These are phyloP conservation scores for Mus caroli DNA, from an alignment of 2,797 vertebrate species.

Conservation along the genomic window DNA sequence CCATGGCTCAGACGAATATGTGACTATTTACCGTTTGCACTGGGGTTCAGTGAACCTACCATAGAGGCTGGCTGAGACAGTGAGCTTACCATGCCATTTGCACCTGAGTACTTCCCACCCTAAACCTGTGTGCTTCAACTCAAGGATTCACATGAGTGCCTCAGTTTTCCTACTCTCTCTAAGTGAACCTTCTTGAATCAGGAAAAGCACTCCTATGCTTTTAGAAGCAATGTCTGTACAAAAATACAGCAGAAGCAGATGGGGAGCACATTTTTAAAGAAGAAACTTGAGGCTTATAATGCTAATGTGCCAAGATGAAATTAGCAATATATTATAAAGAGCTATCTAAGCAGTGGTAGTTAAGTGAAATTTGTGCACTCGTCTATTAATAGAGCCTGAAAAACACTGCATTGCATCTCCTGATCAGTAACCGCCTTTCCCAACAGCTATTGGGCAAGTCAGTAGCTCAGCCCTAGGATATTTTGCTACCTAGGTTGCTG, in stretches of 20 bases:
- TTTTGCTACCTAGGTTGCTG: slow-evolving; percentile 57
- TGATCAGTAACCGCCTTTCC: slow-evolving; percentile 44
- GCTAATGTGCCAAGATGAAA: slow-evolving; percentile 72
- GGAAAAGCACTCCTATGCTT: slow-evolving; percentile 56
- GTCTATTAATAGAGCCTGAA: slow-evolving; percentile 71
- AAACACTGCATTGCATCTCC: slow-evolving; percentile 5
- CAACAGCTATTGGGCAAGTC: neutral
- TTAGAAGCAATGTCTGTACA: slow-evolving; percentile 58
- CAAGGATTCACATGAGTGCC: neutral
- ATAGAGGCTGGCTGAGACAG: neutral
- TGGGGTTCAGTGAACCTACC: neutral
- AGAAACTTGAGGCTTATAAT: slow-evolving; percentile 65
- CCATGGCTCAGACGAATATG: rapidly evolving
- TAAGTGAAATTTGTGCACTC: slow-evolving; percentile 60
- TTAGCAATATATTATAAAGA: slow-evolving; percentile 42
- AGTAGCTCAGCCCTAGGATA: neutral
- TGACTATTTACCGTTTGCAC: neutral
- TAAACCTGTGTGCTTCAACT: neutral
- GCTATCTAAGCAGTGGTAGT: slow-evolving; percentile 50
- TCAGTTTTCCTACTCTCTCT: slow-evolving; percentile 29
- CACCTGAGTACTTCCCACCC: neutral
- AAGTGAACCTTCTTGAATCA: neutral
- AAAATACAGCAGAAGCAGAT: slow-evolving; percentile 75
- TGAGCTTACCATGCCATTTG: neutral
- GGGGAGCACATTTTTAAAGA: slow-evolving; percentile 76